These are phyloP conservation scores for Callopanchax toddi DNA, from an alignment of 2,113 vertebrate species.

Conservation along the genomic window DNA sequence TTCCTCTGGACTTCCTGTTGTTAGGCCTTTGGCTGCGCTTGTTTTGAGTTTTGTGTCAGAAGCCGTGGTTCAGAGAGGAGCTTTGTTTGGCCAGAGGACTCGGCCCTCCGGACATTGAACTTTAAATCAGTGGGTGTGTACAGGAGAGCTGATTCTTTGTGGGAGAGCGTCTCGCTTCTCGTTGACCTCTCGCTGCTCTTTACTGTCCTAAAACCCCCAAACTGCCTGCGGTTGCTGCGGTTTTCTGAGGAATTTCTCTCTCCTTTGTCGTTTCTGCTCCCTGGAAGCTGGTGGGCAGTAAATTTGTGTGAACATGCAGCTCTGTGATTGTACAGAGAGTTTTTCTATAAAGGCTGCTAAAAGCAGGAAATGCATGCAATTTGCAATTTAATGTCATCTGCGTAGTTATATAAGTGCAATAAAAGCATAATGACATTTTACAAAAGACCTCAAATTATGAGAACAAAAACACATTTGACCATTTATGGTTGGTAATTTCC, in stretches of 20 bases:
- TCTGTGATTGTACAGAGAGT: neutral
- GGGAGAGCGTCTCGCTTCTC: constrained; percentile 26
- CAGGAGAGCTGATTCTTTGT: constrained; percentile 57
- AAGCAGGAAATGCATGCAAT: neutral
- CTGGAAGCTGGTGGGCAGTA: neutral
- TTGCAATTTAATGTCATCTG: neutral
- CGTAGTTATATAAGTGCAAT: neutral
- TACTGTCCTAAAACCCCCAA: constrained; percentile 36
- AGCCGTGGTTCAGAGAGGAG: constrained; percentile 54
- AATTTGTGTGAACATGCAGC: neutral
- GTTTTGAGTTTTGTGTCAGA: constrained; percentile 53
- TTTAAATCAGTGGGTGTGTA: constrained; percentile 7
- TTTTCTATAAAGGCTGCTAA: neutral
- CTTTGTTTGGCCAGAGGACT: constrained; percentile 59
- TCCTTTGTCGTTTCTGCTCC: neutral
- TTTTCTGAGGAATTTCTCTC: constrained; percentile 16
- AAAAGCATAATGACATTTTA: neutral
- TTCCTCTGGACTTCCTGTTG: constrained; percentile 64
- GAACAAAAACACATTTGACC: neutral
- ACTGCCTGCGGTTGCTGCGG: constrained; percentile 41
- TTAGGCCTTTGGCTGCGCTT: constrained; percentile 41
- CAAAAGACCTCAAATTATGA: neutral
- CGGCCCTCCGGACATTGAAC: constrained; percentile 37
- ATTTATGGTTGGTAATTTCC: neutral
- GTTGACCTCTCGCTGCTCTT: constrained; percentile 47